Conservation (phyloP, 2,797 vertebrate genomes). For the Cuniculus paca region DNA sequence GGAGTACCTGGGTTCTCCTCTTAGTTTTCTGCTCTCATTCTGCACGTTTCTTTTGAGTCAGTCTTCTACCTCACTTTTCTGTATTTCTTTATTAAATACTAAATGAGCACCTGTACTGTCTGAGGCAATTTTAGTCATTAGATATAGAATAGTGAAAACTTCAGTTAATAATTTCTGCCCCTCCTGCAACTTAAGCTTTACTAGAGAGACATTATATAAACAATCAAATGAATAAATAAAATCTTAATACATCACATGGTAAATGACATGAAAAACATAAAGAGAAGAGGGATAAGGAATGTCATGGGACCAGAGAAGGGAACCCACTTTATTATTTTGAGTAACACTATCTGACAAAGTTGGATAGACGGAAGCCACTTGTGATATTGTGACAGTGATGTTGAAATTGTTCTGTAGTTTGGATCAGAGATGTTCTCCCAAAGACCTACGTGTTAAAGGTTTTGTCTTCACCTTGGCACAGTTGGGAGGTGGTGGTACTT, state of each 20-base stretch:
- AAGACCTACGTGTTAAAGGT: neutral
- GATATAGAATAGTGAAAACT: neutral
- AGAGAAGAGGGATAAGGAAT: neutral
- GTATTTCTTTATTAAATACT: neutral
- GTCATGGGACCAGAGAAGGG: neutral
- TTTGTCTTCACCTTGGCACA: neutral
- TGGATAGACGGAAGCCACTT: neutral
- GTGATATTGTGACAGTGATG: neutral
- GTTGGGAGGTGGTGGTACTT: neutral
- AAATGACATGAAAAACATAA: neutral
- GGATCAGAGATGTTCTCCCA: neutral
- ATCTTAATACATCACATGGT: neutral
- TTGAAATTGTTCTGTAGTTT: neutral
- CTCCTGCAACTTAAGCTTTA: neutral
- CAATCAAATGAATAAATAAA: neutral
- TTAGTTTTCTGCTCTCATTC: neutral
- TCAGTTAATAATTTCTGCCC: neutral
- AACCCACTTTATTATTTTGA: neutral
- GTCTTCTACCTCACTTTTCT: neutral
- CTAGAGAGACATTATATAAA: neutral
- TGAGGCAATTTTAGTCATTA: neutral
- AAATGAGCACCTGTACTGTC: neutral
- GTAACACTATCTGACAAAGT: neutral
- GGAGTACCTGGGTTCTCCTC: neutral
- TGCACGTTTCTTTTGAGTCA: neutral